phyloP scores from a whole-genome alignment of 2,113 vertebrate species.

The Cathartes aura region DNA sequence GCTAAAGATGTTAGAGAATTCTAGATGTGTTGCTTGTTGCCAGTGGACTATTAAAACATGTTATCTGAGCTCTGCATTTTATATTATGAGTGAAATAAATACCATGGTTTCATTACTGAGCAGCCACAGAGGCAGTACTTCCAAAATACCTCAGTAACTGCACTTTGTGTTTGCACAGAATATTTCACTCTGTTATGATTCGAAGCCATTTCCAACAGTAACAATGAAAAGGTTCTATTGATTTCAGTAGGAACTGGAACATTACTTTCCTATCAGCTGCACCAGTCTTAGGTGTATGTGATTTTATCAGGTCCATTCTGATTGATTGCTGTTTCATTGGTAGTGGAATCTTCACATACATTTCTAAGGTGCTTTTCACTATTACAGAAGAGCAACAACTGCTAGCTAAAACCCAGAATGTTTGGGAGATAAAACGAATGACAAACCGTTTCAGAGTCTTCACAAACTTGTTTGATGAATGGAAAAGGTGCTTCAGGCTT shows the following conservation, averaged over 20 bases:
- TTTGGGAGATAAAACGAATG: neutral
- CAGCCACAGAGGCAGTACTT: neutral
- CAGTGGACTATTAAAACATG: neutral
- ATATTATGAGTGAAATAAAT: neutral
- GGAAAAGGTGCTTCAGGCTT: conserved; percentile 96
- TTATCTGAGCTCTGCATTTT: neutral
- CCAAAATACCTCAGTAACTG: neutral
- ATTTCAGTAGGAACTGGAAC: neutral
- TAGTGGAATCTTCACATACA: neutral
- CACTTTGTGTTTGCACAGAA: neutral
- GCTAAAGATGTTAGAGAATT: neutral
- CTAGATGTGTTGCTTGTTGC: neutral
- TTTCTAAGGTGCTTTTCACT: neutral
- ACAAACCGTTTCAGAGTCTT: conserved; percentile 95
- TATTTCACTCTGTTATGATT: neutral
- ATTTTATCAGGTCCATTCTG: neutral
- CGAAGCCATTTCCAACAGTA: neutral
- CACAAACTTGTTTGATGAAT: conserved; percentile 97
- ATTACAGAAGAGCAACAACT: neutral
- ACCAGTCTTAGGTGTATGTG: neutral
- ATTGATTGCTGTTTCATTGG: neutral
- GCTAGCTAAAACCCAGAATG: neutral
- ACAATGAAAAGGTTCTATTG: neutral
- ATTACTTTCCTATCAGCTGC: neutral
- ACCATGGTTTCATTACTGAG: neutral